Percentiles rank a stretch among this genome's conserved stretches.
Evolutionary conservation across 2,113 vertebrate species (phyloP).

Genomic region (Cyprinodon tularosa): DNA sequence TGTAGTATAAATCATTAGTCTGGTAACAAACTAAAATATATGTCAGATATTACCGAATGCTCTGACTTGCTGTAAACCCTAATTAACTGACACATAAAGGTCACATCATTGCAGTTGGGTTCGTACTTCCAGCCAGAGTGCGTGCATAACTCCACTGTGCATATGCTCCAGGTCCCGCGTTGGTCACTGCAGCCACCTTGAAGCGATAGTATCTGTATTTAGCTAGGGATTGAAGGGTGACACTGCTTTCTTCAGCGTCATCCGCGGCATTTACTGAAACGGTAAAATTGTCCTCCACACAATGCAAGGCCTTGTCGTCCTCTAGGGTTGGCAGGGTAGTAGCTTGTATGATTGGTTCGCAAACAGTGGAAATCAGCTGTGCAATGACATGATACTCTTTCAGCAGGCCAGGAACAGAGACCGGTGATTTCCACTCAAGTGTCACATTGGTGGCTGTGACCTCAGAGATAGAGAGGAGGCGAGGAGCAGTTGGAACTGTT

Average conservation of each 20-base stretch:
- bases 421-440: conserved; percentile 86
- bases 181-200: conserved; percentile 89
- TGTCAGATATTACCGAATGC: conserved; percentile 6
- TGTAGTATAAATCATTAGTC: neutral
- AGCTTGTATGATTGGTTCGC: conserved; percentile 57
- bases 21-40: neutral
- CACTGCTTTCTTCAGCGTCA: conserved; percentile 56
- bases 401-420: conserved; percentile 85
- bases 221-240: conserved; percentile 83
- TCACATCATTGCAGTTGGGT: conserved; percentile 24
- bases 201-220: conserved; percentile 93
- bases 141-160: conserved; percentile 85
- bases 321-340: conserved; percentile 6
- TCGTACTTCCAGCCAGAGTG: conserved; percentile 91
- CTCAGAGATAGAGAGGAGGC: conserved; percentile 79
- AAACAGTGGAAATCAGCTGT: conserved; percentile 81
- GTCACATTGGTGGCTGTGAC: conserved; percentile 86
- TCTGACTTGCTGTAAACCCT: conserved; percentile 14
- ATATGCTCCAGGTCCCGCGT: conserved; percentile 85
- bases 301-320: conserved; percentile 57
- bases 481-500: conserved; percentile 88
- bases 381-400: conserved; percentile 87
- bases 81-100: conserved; percentile 14
- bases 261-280: conserved; percentile 80
- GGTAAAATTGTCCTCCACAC: conserved; percentile 80